Percentiles rank a stretch among this genome's conserved stretches.
Conservation (phyloP, 2,113 vertebrate species). For the Dolichotis patagonum region DNA sequence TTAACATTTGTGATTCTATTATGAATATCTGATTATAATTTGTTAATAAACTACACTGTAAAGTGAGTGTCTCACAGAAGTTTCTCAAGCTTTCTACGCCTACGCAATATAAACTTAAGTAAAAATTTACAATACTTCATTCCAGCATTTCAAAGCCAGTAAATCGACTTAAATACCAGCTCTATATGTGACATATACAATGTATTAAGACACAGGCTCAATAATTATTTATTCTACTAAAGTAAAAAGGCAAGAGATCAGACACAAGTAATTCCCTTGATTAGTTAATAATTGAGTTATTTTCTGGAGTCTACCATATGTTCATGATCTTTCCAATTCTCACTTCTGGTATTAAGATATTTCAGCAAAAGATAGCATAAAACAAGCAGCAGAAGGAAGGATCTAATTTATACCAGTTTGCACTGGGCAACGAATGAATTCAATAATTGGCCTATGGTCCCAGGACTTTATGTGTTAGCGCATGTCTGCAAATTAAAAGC, state of each 20-base stretch:
- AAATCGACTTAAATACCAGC: background rate
- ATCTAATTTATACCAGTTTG: background rate
- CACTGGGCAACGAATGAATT: background rate
- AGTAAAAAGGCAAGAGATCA: background rate
- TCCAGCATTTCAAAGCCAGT: background rate
- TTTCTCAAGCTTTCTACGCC: background rate
- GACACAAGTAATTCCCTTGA: background rate
- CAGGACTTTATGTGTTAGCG: background rate
- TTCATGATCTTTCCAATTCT: background rate
- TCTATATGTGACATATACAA: background rate
- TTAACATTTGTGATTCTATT: background rate
- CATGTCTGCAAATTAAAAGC: background rate
- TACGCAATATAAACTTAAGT: background rate
- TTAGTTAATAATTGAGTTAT: background rate
- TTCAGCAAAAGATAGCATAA: background rate
- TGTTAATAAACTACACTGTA: background rate
- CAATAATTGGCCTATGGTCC: background rate
- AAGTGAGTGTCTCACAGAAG: background rate
- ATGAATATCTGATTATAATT: background rate
- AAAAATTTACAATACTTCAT: background rate
- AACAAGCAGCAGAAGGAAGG: background rate
- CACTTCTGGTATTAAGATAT: background rate
- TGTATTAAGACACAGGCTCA: background rate
- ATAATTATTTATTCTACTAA: background rate
- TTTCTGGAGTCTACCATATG: background rate